Conservation (phyloP, 2,113 vertebrate species). For the Aspiorhynchus laticeps region DNA sequence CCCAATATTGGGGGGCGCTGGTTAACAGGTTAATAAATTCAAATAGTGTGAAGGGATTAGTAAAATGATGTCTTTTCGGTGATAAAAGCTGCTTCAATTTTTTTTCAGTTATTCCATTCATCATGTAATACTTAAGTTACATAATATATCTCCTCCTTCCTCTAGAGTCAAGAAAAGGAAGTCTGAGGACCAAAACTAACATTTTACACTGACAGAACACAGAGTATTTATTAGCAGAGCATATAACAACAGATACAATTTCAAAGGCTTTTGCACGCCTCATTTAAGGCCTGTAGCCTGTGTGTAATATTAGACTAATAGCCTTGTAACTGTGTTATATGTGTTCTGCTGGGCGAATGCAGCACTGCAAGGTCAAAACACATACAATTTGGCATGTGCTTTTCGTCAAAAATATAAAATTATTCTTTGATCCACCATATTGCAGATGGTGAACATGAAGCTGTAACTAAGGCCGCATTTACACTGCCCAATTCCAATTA, state of each 20-base stretch:
- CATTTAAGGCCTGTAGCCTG: conserved; percentile 25
- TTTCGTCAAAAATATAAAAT: neutral
- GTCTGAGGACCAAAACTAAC: conserved; percentile 44
- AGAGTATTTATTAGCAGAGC: conserved; percentile 37
- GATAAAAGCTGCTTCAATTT: conserved; percentile 7
- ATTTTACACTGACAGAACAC: conserved; percentile 36
- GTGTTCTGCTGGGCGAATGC: conserved; percentile 16
- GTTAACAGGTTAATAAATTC: conserved; percentile 22
- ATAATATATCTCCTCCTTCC: conserved; percentile 36
- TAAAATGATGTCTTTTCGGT: conserved; percentile 22
- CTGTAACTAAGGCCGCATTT: neutral
- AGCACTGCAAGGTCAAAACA: neutral
- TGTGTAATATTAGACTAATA: conserved; percentile 43
- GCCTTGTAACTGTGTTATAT: conserved; percentile 33
- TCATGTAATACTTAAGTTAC: conserved; percentile 35
- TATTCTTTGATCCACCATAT: neutral
- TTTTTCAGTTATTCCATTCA: conserved; percentile 29
- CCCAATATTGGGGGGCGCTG: no score
- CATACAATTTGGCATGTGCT: conserved; percentile 16
- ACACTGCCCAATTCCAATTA: neutral
- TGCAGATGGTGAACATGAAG: neutral
- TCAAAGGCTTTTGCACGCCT: conserved; percentile 49
- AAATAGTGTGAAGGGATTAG: conserved; percentile 17
- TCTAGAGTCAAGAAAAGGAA: conserved; percentile 35
- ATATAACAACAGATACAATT: conserved; percentile 37